A percentile compares a stretch with the other conserved stretches of the same genome.
Evolutionary conservation across 2,888 invertebrate species (phyloP).

Genomic region (Perdita meconis): DNA sequence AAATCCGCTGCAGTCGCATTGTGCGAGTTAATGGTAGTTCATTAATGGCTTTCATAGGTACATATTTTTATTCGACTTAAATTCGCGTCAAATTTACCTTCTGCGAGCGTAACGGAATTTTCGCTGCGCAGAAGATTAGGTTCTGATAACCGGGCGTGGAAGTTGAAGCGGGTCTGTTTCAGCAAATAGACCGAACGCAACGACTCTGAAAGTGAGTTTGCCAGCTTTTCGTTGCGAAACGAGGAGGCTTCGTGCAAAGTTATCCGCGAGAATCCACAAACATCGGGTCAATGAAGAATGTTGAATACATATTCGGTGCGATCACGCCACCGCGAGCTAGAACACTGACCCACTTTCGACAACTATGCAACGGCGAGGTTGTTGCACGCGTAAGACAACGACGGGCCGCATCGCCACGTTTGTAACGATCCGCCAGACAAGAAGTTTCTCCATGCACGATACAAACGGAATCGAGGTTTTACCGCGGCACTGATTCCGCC

Average conservation of each 20-base stretch:
- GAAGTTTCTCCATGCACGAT: conserved; percentile 26
- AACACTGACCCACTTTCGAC: conserved; percentile 63
- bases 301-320: conserved; percentile 59
- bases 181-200: too few relatives aligned
- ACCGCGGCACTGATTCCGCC: background rate
- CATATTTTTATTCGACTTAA: too few relatives aligned
- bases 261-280: conserved; percentile 40
- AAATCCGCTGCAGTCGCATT: conserved; percentile 12
- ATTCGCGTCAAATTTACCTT: too few relatives aligned
- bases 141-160: too few relatives aligned
- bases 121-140: too few relatives aligned
- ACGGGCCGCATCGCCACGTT: background rate
- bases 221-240: conserved; percentile 6
- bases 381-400: conserved; percentile 10
- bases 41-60: conserved; percentile 5
- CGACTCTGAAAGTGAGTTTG: conserved; percentile 36
- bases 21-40: background rate
- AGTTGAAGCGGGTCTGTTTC: too few relatives aligned
- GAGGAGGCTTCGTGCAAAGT: conserved; percentile 36
- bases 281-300: conserved; percentile 61
- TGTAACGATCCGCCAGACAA: conserved; percentile 25
- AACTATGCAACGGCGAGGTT: conserved; percentile 2
- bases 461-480: conserved; percentile 45
- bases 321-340: conserved; percentile 47
- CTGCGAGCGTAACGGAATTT: too few relatives aligned